phyloP scores from a whole-genome alignment of 2,888 invertebrate species.

The Caenorhabditis sulstoni region DNA sequence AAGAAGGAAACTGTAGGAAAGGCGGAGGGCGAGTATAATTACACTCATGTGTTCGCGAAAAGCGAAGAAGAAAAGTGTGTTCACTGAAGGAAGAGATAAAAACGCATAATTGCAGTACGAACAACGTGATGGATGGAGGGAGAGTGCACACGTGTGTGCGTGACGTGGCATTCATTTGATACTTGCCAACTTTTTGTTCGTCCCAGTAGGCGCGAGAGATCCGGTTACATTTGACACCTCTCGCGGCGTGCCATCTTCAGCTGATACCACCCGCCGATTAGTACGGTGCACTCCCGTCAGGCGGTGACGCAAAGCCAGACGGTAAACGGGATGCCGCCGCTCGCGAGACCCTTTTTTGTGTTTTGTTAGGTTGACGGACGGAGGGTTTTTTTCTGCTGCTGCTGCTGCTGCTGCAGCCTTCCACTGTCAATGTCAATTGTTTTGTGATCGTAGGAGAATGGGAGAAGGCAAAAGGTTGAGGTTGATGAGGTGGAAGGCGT shows the following conservation, averaged over 20 bases:
- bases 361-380: slow-evolving; percentile 46
- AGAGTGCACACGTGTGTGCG: too few relatives aligned
- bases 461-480: slow-evolving; percentile 21
- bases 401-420: slow-evolving; percentile 9
- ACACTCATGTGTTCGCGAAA: slow-evolving; percentile 43
- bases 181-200: slow-evolving; percentile 4
- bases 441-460: slow-evolving; percentile 29
- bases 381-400: slow-evolving; percentile 24
- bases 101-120: slow-evolving; percentile 47
- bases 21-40: slow-evolving; percentile 32
- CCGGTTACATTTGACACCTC: slow-evolving; percentile 55
- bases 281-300: slow-evolving; percentile 34
- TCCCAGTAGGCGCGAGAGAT: slow-evolving; percentile 12
- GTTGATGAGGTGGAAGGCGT: slow-evolving; percentile 52
- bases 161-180: slow-evolving; percentile 14
- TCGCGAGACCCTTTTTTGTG: slow-evolving; percentile 46
- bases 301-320: slow-evolving; percentile 53
- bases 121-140: slow-evolving; percentile 2
- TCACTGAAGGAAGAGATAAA: slow-evolving; percentile 27
- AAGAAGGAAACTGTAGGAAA: slow-evolving; percentile 18
- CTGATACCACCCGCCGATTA: slow-evolving; percentile 35
- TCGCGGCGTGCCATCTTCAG: slow-evolving; percentile 26
- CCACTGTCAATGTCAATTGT: slow-evolving; percentile 56
- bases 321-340: slow-evolving; percentile 44
- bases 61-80: slow-evolving; percentile 1